These are phyloP conservation scores for Odontomachus brunneus DNA, from an alignment of 1,140 invertebrate species.

Conservation along the genomic window DNA sequence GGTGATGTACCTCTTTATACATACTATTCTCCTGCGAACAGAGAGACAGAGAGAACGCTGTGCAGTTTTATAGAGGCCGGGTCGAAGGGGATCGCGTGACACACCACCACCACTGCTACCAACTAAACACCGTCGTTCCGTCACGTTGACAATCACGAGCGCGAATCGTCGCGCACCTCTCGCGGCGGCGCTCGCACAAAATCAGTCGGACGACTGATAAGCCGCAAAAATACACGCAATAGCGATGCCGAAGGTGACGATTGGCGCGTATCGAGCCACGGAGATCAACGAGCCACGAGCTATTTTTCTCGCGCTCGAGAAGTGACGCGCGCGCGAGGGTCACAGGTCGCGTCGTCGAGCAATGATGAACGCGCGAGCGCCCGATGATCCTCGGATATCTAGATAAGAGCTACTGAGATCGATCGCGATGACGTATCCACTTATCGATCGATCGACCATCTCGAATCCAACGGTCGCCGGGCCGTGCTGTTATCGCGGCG, in stretches of 20 bases:
- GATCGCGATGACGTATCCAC: not conserved
- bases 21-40: slow-evolving; percentile 83
- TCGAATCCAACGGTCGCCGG: not conserved
- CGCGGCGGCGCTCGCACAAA: not conserved
- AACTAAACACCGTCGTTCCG: no score
- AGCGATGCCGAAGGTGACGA: not conserved
- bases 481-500: no score
- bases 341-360: not conserved
- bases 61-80: not conserved
- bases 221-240: not conserved
- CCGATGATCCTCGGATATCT: not conserved
- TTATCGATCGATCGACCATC: not conserved
- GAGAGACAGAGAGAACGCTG: not conserved
- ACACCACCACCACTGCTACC: no score
- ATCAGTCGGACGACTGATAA: slow-evolving; percentile 9
- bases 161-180: no score
- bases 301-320: not conserved
- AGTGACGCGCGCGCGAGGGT: not conserved
- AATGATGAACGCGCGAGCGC: not conserved
- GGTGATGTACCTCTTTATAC: slow-evolving; percentile 80
- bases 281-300: not conserved
- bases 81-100: not conserved
- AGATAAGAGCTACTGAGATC: not conserved
- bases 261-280: not conserved
- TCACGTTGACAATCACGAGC: no score